Evolutionary conservation across 2,888 invertebrate species (phyloP), one percentile per base, ranked within the genome.

Genomic region (Parnassius apollo): DNA sequence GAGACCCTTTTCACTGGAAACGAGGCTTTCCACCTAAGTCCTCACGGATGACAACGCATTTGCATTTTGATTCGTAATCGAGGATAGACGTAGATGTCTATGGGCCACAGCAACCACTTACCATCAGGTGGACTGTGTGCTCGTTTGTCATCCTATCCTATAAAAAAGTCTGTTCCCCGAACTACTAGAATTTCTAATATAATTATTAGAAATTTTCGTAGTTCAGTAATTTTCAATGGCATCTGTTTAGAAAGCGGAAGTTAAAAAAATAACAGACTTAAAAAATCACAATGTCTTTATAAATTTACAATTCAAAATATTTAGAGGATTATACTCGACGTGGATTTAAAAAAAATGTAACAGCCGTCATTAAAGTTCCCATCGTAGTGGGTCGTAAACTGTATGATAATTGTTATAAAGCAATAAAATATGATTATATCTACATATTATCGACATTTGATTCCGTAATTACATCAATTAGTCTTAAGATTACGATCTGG

Each of bases 391-490:
- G 57, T 35, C 12, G 46, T 61, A 57, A 52, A 61, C 55, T 49
- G 8, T 56, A 61, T 51, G 52, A 44, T 53, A 56, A 60, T 60
- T 44, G 57, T 50, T 61, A 60, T 8, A 45, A 49, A 57, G 60
- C 57, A 64, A 64, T 61, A 57, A 64, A 63, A 51, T 56, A 35
- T 7, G 35, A 2, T 4, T 35, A 35, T 35, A 59, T 57, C 42
- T 13, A n/a, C 57, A 35, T 57, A 57, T 60, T 62, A 64, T 60
- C 57, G 50, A 45, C 10, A 48, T 56, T 61, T 54, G 61, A 54
- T 61, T 56, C 57, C 18, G 60, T 67, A 65, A 69, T 69, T 64
- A 65, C 58, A 63, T 69, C 71, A 74, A 72, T 74, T 71, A 75
- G 71, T 70, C 42, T 61, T 52, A 58, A 67, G 72, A 70, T 73